phyloP scores from a whole-genome alignment of 1,140 invertebrate species.

The Ridgeia piscesae region DNA sequence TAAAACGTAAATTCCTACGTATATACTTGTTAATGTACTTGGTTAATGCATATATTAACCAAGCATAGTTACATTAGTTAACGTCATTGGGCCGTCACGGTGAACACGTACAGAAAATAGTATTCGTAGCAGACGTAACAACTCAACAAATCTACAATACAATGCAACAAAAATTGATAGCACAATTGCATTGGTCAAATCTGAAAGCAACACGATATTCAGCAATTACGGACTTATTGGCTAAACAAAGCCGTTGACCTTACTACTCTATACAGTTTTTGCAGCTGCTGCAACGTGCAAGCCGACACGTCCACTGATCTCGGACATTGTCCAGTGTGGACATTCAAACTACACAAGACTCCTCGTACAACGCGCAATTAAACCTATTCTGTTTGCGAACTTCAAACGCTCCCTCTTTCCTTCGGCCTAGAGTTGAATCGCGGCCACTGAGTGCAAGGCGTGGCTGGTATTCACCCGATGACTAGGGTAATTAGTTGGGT shows the following conservation, averaged over 20 bases:
- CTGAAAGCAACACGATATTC: neutral
- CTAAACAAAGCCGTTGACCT: neutral
- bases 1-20: too few relatives aligned
- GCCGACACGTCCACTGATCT: neutral
- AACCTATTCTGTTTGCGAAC: neutral
- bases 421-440: neutral
- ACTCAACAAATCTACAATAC: neutral
- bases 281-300: neutral
- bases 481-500: neutral
- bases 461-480: neutral
- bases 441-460: neutral
- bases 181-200: neutral
- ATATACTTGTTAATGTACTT: too few relatives aligned
- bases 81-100: too few relatives aligned
- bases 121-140: neutral
- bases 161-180: neutral
- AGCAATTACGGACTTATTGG: neutral
- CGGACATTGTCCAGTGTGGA: neutral
- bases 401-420: neutral
- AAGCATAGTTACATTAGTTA: too few relatives aligned
- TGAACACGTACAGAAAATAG: too few relatives aligned
- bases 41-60: too few relatives aligned
- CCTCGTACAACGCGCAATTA: neutral
- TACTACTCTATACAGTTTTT: neutral
- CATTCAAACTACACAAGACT: neutral